Conservation (phyloP, 1,140 invertebrate species). For the Whitmania pigra region DNA sequence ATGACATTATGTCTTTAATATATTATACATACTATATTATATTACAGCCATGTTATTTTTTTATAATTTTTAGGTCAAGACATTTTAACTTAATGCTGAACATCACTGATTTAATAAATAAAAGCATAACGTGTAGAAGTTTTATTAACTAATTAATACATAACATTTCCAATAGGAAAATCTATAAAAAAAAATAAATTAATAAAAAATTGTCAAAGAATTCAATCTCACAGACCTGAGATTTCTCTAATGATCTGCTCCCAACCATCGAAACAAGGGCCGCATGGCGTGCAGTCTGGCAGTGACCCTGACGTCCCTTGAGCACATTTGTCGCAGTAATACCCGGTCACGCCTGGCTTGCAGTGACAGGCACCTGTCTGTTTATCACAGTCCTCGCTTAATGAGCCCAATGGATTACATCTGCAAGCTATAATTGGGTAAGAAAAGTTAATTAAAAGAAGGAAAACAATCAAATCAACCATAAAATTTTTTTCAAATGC, state of each 20-base stretch:
- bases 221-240: constrained; percentile 40
- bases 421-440: constrained; percentile 55
- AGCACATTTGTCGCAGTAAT: constrained; percentile 86
- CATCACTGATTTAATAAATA: no score
- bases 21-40: no score
- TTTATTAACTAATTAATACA: no score
- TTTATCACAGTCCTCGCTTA: constrained; percentile 55
- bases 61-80: no score
- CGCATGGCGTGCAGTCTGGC: constrained; percentile 81
- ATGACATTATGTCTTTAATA: no score
- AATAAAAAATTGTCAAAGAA: background rate
- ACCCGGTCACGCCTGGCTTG: constrained; percentile 74
- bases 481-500: no score
- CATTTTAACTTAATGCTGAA: no score
- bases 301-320: constrained; percentile 79
- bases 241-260: constrained; percentile 69
- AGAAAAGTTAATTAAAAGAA: background rate
- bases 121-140: no score
- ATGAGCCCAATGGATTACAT: constrained; percentile 73
- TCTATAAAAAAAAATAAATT: background rate
- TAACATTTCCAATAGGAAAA: no score
- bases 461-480: no score
- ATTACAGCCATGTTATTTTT: no score
- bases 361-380: constrained; percentile 50
- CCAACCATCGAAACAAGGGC: constrained; percentile 99